Percentiles rank a stretch among this genome's conserved stretches.
Conservation (phyloP, 2,797 vertebrate genomes). For the Phyllotis vaccarum region DNA sequence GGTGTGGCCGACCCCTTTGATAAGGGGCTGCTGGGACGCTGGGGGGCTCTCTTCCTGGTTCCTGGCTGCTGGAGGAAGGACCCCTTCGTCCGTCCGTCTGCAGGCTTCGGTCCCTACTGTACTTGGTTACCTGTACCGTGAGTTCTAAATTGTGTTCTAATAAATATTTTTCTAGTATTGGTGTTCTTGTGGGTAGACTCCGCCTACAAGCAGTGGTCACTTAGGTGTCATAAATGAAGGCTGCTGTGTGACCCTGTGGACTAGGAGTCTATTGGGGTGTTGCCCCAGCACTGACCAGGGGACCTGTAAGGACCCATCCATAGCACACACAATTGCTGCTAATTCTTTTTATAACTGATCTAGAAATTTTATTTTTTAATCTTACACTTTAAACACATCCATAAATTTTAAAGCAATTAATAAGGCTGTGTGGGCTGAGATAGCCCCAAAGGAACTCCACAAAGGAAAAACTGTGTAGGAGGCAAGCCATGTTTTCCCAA, state of each 20-base stretch:
- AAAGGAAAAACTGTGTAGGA: background rate
- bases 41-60: too few relatives aligned
- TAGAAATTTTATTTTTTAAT: background rate
- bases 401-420: conserved; percentile 26
- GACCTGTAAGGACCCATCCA: background rate
- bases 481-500: background rate
- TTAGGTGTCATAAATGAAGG: conserved; percentile 20
- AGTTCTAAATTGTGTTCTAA: too few relatives aligned
- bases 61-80: too few relatives aligned
- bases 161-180: too few relatives aligned
- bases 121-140: too few relatives aligned
- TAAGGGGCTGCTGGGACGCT: too few relatives aligned
- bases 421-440: background rate
- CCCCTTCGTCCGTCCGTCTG: too few relatives aligned
- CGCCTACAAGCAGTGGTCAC: too few relatives aligned
- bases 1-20: too few relatives aligned
- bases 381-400: background rate
- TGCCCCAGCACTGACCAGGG: background rate
- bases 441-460: background rate
- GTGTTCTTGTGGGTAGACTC: too few relatives aligned
- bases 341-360: conserved; percentile 25
- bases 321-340: background rate
- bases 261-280: background rate
- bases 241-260: background rate
- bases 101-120: too few relatives aligned